Evolutionary conservation across 1,140 invertebrate species (phyloP).

Genomic region (Pissodes strobi): DNA sequence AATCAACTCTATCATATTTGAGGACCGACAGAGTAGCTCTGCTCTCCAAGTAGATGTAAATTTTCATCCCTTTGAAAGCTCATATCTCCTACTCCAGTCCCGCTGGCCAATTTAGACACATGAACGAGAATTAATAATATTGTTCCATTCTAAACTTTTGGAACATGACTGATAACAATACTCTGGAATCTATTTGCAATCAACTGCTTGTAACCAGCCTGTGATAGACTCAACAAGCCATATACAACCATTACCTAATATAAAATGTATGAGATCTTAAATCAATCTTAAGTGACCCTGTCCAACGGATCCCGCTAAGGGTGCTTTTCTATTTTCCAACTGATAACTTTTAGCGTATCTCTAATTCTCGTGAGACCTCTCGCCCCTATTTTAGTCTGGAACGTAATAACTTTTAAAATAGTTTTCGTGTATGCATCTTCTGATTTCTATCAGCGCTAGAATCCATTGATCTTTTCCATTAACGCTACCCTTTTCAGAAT

Average conservation of each 20-base stretch:
- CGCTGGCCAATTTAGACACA: too few relatives aligned
- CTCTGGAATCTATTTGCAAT: too few relatives aligned
- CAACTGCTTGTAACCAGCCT: too few relatives aligned
- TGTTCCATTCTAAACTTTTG: too few relatives aligned
- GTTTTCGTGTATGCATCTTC: constrained; percentile 40
- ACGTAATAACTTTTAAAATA: constrained; percentile 38
- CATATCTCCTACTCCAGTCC: too few relatives aligned
- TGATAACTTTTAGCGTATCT: constrained; percentile 36
- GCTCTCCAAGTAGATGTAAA: too few relatives aligned
- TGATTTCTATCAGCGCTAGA: constrained; percentile 26
- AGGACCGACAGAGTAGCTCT: too few relatives aligned
- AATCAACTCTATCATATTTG: too few relatives aligned
- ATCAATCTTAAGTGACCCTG: constrained; percentile 33
- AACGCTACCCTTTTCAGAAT: constrained; percentile 6
- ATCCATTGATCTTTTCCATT: constrained; percentile 31
- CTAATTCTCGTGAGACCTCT: constrained; percentile 22
- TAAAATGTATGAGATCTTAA: neutral
- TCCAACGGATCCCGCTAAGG: constrained; percentile 13
- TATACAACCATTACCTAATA: constrained; percentile 5
- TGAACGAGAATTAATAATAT: too few relatives aligned
- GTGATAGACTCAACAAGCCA: too few relatives aligned
- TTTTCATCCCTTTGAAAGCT: too few relatives aligned
- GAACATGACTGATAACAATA: too few relatives aligned
- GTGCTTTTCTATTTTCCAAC: constrained; percentile 38
- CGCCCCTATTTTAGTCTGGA: constrained; percentile 20